Evolutionary conservation across 2,797 vertebrate genomes (phyloP).

Genomic region (Sebastolobus alascanus): DNA sequence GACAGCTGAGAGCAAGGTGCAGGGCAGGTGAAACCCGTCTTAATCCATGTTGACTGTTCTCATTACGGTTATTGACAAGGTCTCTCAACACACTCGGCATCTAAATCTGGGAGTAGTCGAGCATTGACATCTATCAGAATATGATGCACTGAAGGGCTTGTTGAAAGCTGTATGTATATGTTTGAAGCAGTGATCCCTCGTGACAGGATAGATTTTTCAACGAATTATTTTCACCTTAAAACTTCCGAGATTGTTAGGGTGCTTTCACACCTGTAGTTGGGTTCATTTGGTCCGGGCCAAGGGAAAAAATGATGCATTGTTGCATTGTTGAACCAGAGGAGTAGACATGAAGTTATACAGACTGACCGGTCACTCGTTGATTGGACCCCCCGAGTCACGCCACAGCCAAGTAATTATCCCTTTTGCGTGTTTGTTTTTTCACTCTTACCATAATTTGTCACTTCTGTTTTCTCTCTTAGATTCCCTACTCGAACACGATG

Average conservation of each 20-base stretch:
- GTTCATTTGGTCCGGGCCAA: too few species aligned
- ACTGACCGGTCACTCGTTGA: too few species aligned
- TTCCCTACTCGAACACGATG: background rate
- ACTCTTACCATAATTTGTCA: background rate
- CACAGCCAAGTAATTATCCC: background rate
- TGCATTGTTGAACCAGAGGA: too few species aligned
- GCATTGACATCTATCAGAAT: background rate
- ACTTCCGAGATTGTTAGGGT: background rate
- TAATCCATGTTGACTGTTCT: constrained; percentile 10
- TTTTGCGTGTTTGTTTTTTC: background rate
- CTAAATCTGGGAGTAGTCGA: background rate
- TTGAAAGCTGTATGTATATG: background rate
- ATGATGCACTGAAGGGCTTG: background rate
- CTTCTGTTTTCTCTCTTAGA: background rate
- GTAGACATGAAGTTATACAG: background rate
- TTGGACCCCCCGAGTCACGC: background rate
- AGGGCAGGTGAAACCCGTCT: constrained; percentile 16
- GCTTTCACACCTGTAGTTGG: too few species aligned
- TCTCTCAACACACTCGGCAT: constrained; percentile 11
- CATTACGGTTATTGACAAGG: constrained; percentile 7
- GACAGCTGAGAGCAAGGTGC: background rate
- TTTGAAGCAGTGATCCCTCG: background rate
- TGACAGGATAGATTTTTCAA: background rate
- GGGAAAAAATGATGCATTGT: too few species aligned
- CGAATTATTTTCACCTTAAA: background rate